Conservation (phyloP, 2,113 vertebrate species). For the Embiotoca jacksoni region DNA sequence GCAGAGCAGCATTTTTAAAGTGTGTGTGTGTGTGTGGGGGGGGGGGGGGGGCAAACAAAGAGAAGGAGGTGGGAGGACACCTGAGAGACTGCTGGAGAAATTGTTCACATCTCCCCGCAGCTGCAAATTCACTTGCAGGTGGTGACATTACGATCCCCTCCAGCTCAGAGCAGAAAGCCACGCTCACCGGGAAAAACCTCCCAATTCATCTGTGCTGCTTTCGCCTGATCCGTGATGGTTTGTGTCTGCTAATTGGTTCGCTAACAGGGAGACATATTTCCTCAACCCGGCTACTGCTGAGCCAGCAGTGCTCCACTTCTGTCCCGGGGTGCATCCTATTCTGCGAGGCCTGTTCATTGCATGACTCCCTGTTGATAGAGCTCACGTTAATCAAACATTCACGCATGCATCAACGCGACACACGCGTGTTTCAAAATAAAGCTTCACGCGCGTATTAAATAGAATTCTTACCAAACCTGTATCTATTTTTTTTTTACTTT, state of each 20-base stretch:
- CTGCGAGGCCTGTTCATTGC: constrained; percentile 35
- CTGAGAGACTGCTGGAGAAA: constrained; percentile 25
- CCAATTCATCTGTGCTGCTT: constrained; percentile 37
- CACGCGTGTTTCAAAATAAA: not conserved
- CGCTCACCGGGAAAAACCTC: constrained; percentile 37
- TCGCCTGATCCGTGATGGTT: constrained; percentile 30
- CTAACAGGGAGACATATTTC: constrained; percentile 19
- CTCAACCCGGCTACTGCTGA: constrained; percentile 37
- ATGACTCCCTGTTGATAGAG: constrained; percentile 35
- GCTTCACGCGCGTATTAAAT: not conserved
- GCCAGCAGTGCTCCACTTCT: constrained; percentile 50
- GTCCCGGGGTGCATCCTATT: constrained; percentile 30
- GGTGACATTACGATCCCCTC: constrained; percentile 41
- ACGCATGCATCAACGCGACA: not conserved
- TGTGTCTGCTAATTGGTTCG: constrained; percentile 54
- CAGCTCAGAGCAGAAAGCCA: constrained; percentile 33
- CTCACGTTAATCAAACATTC: constrained; percentile 49
- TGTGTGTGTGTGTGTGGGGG: too few relatives aligned
- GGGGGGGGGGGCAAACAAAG: constrained; percentile 45
- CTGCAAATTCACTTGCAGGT: constrained; percentile 34
- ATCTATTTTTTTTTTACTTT: too few relatives aligned
- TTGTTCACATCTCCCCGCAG: constrained; percentile 26
- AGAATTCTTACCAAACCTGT: not conserved
- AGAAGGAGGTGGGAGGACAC: not conserved
- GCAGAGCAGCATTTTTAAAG: constrained; percentile 39